Conservation (phyloP, 2,888 invertebrate species). For the Colletes collaris region DNA sequence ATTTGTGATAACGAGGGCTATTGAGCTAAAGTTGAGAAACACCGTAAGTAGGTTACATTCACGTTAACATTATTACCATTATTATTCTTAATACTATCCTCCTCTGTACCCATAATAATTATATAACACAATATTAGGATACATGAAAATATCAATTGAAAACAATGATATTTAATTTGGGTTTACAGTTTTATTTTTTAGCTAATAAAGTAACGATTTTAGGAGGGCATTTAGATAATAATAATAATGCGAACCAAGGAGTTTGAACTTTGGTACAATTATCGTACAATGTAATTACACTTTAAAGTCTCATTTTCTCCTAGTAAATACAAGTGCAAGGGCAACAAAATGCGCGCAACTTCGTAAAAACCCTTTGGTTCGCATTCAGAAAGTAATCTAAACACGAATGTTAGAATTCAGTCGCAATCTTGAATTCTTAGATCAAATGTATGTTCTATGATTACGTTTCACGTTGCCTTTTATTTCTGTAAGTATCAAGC, state of each 20-base stretch:
- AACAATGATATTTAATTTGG: conserved; percentile 66
- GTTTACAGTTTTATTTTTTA: conserved; percentile 70
- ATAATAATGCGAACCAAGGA: conserved; percentile 76
- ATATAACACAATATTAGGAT: conserved; percentile 72
- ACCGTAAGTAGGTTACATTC: conserved; percentile 70
- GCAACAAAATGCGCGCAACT: conserved; percentile 39
- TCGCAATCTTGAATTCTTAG: conserved; percentile 55
- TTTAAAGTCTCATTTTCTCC: conserved; percentile 38
- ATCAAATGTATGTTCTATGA: conserved; percentile 61
- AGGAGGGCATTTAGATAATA: conserved; percentile 67
- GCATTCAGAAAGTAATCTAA: conserved; percentile 66
- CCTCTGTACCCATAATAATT: conserved; percentile 74
- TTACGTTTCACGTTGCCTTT: conserved; percentile 60
- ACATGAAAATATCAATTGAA: conserved; percentile 68
- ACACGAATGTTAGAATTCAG: conserved; percentile 55
- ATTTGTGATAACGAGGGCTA: conserved; percentile 62
- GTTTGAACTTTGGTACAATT: conserved; percentile 70
- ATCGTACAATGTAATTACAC: conserved; percentile 37
- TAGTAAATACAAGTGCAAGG: conserved; percentile 17
- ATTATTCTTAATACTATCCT: conserved; percentile 76
- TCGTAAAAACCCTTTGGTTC: conserved; percentile 78
- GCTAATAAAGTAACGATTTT: conserved; percentile 65
- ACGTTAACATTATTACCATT: conserved; percentile 74
- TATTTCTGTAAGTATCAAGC: conserved; percentile 66
- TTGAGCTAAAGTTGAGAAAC: conserved; percentile 73